Evolutionary conservation across 2,797 vertebrate genomes (phyloP).

Genomic region (Sebastes melanostomus): DNA sequence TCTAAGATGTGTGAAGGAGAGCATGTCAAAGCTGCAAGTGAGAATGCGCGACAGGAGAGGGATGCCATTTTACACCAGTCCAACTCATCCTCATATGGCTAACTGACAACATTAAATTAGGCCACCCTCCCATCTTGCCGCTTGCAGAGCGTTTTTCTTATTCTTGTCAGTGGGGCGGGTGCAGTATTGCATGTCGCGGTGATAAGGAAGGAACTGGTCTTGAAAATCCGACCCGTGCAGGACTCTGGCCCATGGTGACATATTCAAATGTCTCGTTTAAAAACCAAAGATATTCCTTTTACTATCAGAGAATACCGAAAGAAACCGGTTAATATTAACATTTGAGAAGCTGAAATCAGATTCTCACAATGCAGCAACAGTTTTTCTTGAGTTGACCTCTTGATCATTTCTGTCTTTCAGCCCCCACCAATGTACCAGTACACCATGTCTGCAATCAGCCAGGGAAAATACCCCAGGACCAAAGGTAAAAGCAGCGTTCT

Average conservation of each 20-base stretch:
- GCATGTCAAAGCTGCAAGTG: neutral
- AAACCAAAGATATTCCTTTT: neutral
- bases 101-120: neutral
- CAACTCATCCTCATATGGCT: neutral
- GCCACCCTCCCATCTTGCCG: neutral
- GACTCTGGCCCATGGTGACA: no score
- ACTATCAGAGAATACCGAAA: neutral
- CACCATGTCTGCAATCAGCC: slow-evolving; percentile 87
- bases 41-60: neutral
- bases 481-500: slow-evolving; percentile 80
- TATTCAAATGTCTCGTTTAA: neutral
- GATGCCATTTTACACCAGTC: neutral
- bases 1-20: no score
- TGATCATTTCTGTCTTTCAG: slow-evolving; percentile 65
- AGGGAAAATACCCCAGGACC: slow-evolving; percentile 88
- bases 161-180: neutral
- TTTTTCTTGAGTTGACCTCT: neutral
- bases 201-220: no score
- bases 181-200: no score
- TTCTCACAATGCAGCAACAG: neutral
- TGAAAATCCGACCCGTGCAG: no score
- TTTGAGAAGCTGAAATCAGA: neutral
- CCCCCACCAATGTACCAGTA: slow-evolving; percentile 91
- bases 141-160: neutral
- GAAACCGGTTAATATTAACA: neutral